Base-by-base conservation (phyloP, 2,113 vertebrate genomes). In the Triplophysa dalaica region DNA sequence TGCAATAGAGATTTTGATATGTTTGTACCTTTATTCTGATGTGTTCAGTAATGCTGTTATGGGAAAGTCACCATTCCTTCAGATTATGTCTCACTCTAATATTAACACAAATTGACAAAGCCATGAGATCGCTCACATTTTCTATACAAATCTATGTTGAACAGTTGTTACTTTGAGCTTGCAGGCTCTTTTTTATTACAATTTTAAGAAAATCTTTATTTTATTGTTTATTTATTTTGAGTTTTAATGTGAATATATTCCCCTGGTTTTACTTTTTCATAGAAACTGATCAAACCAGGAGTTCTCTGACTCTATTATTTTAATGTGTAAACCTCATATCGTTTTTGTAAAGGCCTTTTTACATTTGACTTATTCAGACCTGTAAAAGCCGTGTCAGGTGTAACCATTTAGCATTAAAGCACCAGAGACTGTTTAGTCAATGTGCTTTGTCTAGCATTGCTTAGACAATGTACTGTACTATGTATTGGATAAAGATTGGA, bases 331-430 rank as follows among this genome's bases (percentile, higher is more conserved):
- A 52, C 50, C 48, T 50, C 48, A 14, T 5, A 45, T 11, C 2
- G 13, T 52, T 52, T 69, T 48, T 50, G 38, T 24, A 14, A 50
- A n/a, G 12, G 26, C 48, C 21, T 11, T 21, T 50, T 72, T 79
- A 33, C 70, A 41, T 38, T 64, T 14, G 22, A 45, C 16, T 26
- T 29, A 50, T 68, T 70, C 70, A 70, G 61, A 75, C 45, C 24
- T 70, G 48, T 81, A 69, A 64, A 78, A 84, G 63, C 79, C 79
- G 69, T 69, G 66, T 50, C 74, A 67, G 21, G 48, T 77, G 24
- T 63, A 67, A 61, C 29, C 41, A 72, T 72, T 76, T 63, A 75
- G 58, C 73, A 75, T 75, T 75, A 63, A 41, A 24, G 73, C 10
- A 38, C 64, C 64, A 66, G 45, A 56, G 38, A 63, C 33, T 14